Percentiles rank a stretch among this genome's conserved stretches.
Conservation (phyloP, 2,797 vertebrate species). For the Fratercula arctica region DNA sequence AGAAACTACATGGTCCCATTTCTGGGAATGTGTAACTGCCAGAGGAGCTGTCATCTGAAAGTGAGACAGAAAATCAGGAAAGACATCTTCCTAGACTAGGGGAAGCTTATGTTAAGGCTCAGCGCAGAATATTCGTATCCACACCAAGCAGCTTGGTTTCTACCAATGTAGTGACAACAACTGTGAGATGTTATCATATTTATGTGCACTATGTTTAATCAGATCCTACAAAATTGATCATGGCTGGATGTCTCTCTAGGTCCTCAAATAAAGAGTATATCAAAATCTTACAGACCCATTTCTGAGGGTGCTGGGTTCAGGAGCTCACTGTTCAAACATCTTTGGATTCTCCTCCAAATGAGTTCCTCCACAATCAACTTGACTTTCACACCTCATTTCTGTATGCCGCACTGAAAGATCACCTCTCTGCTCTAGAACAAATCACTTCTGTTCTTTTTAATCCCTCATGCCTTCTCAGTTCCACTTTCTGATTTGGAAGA, state of each 20-base stretch:
- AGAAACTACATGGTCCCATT: not conserved
- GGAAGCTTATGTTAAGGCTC: not conserved
- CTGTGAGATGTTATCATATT: not conserved
- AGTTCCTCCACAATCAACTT: not conserved
- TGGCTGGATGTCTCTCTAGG: not conserved
- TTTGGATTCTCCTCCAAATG: not conserved
- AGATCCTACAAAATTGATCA: not conserved
- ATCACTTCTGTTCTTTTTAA: not conserved
- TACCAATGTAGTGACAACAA: not conserved
- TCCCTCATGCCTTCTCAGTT: not conserved
- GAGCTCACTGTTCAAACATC: not conserved
- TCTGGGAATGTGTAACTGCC: not conserved
- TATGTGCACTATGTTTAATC: not conserved
- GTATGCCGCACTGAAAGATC: not conserved
- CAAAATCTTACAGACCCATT: not conserved
- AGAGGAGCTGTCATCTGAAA: constrained; percentile 13
- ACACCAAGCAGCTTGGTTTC: not conserved
- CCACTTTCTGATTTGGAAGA: not conserved
- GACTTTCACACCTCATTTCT: not conserved
- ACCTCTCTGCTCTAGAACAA: not conserved
- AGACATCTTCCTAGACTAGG: not conserved
- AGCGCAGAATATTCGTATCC: not conserved
- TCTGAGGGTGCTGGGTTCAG: not conserved
- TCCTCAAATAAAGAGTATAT: not conserved
- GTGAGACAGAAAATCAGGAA: constrained; percentile 5